Evolutionary conservation across 1,140 invertebrate species (phyloP), one percentile per base, ranked within the genome.

Genomic region (Ostrea edulis): DNA sequence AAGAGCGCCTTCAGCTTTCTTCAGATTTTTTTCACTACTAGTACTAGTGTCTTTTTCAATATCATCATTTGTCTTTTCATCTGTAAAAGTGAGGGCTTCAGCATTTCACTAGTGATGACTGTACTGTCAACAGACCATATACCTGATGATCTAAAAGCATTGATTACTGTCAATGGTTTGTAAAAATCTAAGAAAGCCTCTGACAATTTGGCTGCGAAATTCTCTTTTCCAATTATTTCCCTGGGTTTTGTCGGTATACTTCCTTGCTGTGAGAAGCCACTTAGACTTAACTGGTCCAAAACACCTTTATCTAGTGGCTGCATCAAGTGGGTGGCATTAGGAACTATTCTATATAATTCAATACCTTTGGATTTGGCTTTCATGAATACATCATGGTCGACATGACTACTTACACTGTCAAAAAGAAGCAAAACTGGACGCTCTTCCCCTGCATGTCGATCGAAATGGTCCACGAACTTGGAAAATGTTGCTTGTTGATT

Each of bases 291-390:
- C n/a, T n/a, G n/a, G n/a, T n/a, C n/a, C n/a, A n/a, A n/a, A n/a
- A n/a, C n/a, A n/a, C n/a, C n/a, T n/a, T n/a, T n/a, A n/a, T n/a
- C n/a, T n/a, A n/a, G n/a, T n/a, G n/a, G n/a, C n/a, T n/a, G n/a
- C n/a, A n/a, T n/a, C n/a, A n/a, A n/a, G n/a, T n/a, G n/a, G n/a
- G 88, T 91, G 17, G 85, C 85, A 88, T 90, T 91, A 44, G 85
- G 83, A 20, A 90, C 82, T 81, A 88, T 51, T 20, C 89, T 53
- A 44, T 88, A 91, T 77, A 90, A 35, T 54, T 88, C 87, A 65
- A 88, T 87, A 2, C 85, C 71, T 53, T 77, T 88, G 22, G 22
- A 17, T 22, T 54, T 88, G 4, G 82, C 86, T 53, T 53, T 44
- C 51, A 55, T 51, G 82, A 90, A 90, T 0, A 86, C 29, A 7